These are phyloP conservation scores for Gadopsis marmoratus DNA, from an alignment of 2,797 vertebrate species.

Conservation along the genomic window DNA sequence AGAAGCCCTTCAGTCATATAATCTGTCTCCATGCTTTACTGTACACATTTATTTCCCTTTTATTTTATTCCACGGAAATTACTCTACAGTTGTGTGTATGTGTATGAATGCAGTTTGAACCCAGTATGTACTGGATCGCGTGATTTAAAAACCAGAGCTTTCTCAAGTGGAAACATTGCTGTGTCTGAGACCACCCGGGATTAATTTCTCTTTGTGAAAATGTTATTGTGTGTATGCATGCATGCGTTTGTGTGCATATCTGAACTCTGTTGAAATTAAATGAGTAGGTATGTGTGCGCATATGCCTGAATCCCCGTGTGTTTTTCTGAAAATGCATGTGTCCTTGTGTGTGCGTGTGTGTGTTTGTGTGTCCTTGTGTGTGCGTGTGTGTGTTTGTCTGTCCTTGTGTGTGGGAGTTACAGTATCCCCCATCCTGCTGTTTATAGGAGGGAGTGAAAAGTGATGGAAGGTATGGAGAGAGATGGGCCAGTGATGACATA, in stretches of 20 bases:
- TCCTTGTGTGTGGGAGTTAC: constrained; percentile 68
- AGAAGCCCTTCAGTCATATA: constrained; percentile 47
- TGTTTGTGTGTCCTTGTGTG: constrained; percentile 59
- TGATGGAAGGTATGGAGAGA: constrained; percentile 76
- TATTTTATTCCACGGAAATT: constrained; percentile 47
- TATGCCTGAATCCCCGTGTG: constrained; percentile 24
- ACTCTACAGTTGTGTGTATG: constrained; percentile 10
- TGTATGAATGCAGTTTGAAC: constrained; percentile 40
- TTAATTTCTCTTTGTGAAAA: constrained; percentile 72
- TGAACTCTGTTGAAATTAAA: constrained; percentile 53
- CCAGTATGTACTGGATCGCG: constrained; percentile 36
- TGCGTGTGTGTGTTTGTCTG: constrained; percentile 45
- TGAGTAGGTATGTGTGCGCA: constrained; percentile 22
- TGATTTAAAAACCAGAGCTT: constrained; percentile 76
- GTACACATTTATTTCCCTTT: constrained; percentile 44
- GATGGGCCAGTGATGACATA: constrained; percentile 79
- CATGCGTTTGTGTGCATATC: constrained; percentile 53
- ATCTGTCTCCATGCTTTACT: constrained; percentile 41
- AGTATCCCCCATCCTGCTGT: constrained; percentile 67
- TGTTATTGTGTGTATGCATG: constrained; percentile 58
- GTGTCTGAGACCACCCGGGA: constrained; percentile 66
- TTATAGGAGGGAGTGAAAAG: constrained; percentile 76
- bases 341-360: constrained; percentile 31
- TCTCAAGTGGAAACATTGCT: constrained; percentile 71
- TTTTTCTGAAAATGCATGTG: constrained; percentile 38